These are phyloP conservation scores for Xiphophorus couchianus DNA, from an alignment of 2,113 vertebrate species.

Conservation along the genomic window DNA sequence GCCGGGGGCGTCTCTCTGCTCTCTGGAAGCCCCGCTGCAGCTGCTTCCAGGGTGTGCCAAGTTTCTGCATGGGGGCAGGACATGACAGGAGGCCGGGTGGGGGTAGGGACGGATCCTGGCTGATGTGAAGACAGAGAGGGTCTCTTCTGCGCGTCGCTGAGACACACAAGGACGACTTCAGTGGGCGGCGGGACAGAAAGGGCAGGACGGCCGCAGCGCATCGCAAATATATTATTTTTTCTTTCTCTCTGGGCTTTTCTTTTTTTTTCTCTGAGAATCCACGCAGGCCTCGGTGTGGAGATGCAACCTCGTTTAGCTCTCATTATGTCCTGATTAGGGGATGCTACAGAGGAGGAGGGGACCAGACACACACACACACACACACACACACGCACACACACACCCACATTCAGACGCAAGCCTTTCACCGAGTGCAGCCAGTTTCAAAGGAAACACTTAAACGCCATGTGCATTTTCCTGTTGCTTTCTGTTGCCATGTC, in stretches of 20 bases:
- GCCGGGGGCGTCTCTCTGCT: conserved; percentile 69
- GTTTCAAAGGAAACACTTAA: conserved; percentile 40
- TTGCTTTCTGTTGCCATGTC: conserved; percentile 80
- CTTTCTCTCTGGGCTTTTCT: not conserved
- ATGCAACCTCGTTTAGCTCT: conserved; percentile 79
- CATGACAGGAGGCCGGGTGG: conserved; percentile 58
- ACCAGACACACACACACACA: conserved; percentile 61
- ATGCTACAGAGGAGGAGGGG: conserved; percentile 65
- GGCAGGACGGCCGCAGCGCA: conserved; percentile 47
- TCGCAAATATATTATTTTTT: conserved; percentile 5
- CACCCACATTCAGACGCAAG: conserved; percentile 16
- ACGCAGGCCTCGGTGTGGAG: conserved; percentile 65
- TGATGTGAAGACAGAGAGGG: conserved; percentile 75
- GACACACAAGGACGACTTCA: conserved; percentile 71
- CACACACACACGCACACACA: conserved; percentile 32
- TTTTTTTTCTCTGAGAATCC: conserved; percentile 43
- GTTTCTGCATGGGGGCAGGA: conserved; percentile 74
- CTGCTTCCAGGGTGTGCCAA: conserved; percentile 82
- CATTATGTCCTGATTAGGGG: conserved; percentile 82
- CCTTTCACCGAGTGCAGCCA: conserved; percentile 23
- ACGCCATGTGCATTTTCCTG: conserved; percentile 45
- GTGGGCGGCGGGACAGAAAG: conserved; percentile 69
- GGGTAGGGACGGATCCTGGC: conserved; percentile 62
- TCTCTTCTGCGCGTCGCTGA: conserved; percentile 69
- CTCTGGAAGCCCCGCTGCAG: conserved; percentile 74